Conservation (phyloP, 2,797 vertebrate genomes). For the Sebastes kiyomatsui region DNA sequence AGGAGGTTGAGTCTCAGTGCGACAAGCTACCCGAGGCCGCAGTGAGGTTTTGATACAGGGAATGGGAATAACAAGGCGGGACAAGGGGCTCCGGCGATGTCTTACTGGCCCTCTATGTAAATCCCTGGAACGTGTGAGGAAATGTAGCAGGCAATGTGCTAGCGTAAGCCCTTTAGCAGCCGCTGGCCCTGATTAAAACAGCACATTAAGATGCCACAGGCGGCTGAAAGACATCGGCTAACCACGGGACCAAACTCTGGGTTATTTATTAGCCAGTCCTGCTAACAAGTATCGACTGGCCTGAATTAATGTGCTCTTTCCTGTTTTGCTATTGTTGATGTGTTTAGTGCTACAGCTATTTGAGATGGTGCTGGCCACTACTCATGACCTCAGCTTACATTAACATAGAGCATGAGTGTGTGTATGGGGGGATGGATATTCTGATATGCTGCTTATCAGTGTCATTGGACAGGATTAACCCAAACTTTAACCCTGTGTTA, state of each 20-base stretch:
- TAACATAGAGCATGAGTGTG: slow-evolving; percentile 16
- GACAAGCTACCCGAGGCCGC: background rate
- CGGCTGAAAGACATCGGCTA: slow-evolving; percentile 53
- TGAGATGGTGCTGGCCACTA: slow-evolving; percentile 24
- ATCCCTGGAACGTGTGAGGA: slow-evolving; percentile 56
- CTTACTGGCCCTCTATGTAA: slow-evolving; percentile 67
- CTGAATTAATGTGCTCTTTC: slow-evolving; percentile 74
- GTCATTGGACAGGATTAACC: background rate
- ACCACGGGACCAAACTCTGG: slow-evolving; percentile 47
- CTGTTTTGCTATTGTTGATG: slow-evolving; percentile 78
- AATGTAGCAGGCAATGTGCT: slow-evolving; percentile 63
- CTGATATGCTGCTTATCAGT: background rate
- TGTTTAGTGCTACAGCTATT: slow-evolving; percentile 35
- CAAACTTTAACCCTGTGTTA: too few species aligned
- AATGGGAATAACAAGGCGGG: slow-evolving; percentile 61
- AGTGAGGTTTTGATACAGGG: slow-evolving; percentile 38
- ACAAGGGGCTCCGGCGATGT: slow-evolving; percentile 49
- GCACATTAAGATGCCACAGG: slow-evolving; percentile 76
- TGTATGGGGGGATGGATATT: background rate
- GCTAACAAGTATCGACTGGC: slow-evolving; percentile 65
- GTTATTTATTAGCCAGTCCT: slow-evolving; percentile 70
- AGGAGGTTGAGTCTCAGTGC: slow-evolving; percentile 1
- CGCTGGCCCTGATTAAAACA: slow-evolving; percentile 74
- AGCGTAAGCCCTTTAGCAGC: slow-evolving; percentile 71
- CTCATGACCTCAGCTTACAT: slow-evolving; percentile 49